Conservation (phyloP, 2,797 vertebrate genomes). For the Melanogrammus aeglefinus region DNA sequence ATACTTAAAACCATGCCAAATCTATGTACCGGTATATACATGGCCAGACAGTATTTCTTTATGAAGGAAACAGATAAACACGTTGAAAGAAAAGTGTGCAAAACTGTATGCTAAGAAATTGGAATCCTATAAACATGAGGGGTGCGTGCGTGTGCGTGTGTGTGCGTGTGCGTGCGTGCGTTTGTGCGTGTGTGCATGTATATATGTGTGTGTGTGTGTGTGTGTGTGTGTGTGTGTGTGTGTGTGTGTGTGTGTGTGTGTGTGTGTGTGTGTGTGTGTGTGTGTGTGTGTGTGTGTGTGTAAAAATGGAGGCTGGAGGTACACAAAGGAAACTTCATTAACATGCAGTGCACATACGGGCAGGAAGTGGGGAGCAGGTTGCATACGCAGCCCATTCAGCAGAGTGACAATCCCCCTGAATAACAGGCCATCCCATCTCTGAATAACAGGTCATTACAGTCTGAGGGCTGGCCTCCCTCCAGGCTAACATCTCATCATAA, state of each 20-base stretch:
- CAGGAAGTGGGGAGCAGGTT: conserved; percentile 28
- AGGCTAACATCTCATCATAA: conserved; percentile 19
- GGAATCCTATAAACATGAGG: neutral
- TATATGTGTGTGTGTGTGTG: neutral
- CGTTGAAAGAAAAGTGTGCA: too few species aligned
- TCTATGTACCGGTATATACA: neutral
- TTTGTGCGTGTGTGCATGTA: neutral
- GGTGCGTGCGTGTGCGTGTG: neutral
- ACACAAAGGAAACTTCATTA: conserved; percentile 54
- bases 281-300: neutral
- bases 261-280: neutral
- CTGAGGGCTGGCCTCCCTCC: conserved; percentile 22
- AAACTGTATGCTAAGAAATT: too few species aligned
- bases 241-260: too few species aligned
- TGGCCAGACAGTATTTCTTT: neutral
- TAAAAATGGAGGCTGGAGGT: neutral
- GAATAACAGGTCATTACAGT: conserved; percentile 6
- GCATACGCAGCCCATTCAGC: conserved; percentile 44
- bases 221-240: too few species aligned
- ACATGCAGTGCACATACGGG: conserved; percentile 51
- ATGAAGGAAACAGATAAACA: neutral
- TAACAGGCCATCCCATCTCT: conserved; percentile 21
- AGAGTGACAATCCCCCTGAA: conserved; percentile 36
- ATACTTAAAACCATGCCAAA: too few species aligned
- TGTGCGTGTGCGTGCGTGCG: neutral